Conservation (phyloP, 2,797 vertebrate genomes). For the Sebastes miniatus region DNA sequence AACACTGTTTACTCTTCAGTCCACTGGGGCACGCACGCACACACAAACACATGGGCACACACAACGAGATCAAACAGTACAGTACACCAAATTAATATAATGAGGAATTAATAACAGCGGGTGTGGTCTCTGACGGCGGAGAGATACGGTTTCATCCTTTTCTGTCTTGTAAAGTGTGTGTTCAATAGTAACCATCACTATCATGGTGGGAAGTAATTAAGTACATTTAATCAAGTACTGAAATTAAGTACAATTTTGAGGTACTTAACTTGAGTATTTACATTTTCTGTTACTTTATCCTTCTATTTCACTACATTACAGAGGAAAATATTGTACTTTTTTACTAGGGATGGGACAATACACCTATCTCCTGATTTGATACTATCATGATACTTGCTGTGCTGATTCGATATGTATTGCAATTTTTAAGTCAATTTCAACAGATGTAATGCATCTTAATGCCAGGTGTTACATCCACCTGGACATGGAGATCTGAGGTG, state of each 20-base stretch:
- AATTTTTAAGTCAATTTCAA: neutral
- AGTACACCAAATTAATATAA: constrained; percentile 13
- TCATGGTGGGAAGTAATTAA: neutral
- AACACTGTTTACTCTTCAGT: constrained; percentile 71
- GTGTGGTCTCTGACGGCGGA: constrained; percentile 24
- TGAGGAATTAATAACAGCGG: constrained; percentile 36
- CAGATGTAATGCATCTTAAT: neutral
- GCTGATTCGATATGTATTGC: no score
- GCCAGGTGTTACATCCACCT: neutral
- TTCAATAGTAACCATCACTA: neutral
- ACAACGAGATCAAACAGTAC: constrained; percentile 55
- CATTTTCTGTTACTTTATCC: neutral
- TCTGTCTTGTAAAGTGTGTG: neutral
- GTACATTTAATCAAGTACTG: neutral
- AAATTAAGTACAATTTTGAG: neutral
- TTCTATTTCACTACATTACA: neutral
- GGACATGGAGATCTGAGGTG: neutral
- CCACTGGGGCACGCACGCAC: constrained; percentile 63
- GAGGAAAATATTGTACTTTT: neutral
- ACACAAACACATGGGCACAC: constrained; percentile 65
- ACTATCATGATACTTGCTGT: no score
- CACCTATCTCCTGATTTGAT: no score
- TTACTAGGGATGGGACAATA: no score
- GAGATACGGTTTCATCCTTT: neutral
- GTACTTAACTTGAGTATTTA: neutral